Conservation (phyloP, 2,797 vertebrate genomes). For the Ptychadena robeensis region DNA sequence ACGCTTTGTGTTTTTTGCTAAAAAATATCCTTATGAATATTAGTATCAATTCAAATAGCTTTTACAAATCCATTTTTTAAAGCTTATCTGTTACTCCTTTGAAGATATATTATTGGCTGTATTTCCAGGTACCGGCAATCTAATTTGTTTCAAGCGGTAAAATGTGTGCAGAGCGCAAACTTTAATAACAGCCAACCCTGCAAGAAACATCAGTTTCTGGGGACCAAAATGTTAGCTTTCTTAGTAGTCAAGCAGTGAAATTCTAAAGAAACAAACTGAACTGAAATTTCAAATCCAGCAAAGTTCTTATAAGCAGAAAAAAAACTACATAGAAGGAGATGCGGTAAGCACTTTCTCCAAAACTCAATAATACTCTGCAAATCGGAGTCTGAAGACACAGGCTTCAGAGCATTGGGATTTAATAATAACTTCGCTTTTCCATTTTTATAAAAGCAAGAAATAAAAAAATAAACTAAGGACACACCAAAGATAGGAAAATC, state of each 20-base stretch:
- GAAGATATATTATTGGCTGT: constrained; percentile 59
- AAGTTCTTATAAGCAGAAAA: constrained; percentile 70
- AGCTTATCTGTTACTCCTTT: constrained; percentile 43
- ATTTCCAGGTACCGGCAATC: constrained; percentile 58
- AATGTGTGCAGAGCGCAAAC: constrained; percentile 68
- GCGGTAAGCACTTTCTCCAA: neutral
- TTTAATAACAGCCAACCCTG: constrained; percentile 66
- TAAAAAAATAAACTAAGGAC: neutral
- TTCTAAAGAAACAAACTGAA: constrained; percentile 58
- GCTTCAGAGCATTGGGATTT: neutral
- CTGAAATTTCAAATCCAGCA: constrained; percentile 49
- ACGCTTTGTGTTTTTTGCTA: neutral
- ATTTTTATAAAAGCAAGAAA: no score
- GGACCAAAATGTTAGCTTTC: constrained; percentile 63
- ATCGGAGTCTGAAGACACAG: neutral
- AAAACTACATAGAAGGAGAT: constrained; percentile 22
- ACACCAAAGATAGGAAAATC: neutral
- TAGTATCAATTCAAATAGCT: constrained; percentile 10
- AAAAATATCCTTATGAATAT: neutral
- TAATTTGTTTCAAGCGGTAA: constrained; percentile 68
- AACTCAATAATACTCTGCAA: neutral
- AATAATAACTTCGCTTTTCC: neutral
- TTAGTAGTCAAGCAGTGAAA: constrained; percentile 65
- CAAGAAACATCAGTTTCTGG: constrained; percentile 72
- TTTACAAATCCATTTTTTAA: constrained; percentile 50